Percentiles rank a stretch among this genome's conserved stretches.
Conservation (phyloP, 2,888 invertebrate genomes). For the Brachyptera risi region DNA sequence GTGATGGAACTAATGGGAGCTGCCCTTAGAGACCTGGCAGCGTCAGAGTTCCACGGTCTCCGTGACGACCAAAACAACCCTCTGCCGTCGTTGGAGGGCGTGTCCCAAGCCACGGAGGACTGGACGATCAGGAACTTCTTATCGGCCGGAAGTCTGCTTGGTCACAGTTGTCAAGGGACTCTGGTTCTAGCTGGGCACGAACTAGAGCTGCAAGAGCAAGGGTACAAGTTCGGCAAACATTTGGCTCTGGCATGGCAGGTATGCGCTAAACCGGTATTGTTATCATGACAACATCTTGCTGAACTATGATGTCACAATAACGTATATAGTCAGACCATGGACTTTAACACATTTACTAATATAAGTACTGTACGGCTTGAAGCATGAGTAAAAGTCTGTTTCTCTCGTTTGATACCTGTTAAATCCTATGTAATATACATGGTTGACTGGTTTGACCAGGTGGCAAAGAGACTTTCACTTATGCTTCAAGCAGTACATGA, state of each 20-base stretch:
- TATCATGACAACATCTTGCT: too few relatives aligned
- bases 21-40: slow-evolving; percentile 82
- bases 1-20: slow-evolving; percentile 85
- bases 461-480: too few relatives aligned
- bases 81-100: slow-evolving; percentile 56
- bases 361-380: too few relatives aligned
- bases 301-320: too few relatives aligned
- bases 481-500: too few relatives aligned
- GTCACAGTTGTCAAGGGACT: slow-evolving; percentile 84
- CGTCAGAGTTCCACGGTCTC: slow-evolving; percentile 84
- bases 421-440: too few relatives aligned
- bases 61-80: slow-evolving; percentile 83
- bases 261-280: slow-evolving; percentile 29
- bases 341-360: too few relatives aligned
- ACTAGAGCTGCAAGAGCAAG: slow-evolving; percentile 70
- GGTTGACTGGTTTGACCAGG: too few relatives aligned
- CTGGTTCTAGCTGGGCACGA: slow-evolving; percentile 80
- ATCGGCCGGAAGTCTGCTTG: slow-evolving; percentile 69
- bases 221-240: slow-evolving; percentile 86
- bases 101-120: slow-evolving; percentile 58
- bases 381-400: too few relatives aligned
- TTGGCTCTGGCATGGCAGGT: slow-evolving; percentile 89
- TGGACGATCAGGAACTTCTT: slow-evolving; percentile 78
- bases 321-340: too few relatives aligned
- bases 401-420: too few relatives aligned